Conservation (phyloP, 2,888 invertebrate species). For the Polylopha cassiicola region DNA sequence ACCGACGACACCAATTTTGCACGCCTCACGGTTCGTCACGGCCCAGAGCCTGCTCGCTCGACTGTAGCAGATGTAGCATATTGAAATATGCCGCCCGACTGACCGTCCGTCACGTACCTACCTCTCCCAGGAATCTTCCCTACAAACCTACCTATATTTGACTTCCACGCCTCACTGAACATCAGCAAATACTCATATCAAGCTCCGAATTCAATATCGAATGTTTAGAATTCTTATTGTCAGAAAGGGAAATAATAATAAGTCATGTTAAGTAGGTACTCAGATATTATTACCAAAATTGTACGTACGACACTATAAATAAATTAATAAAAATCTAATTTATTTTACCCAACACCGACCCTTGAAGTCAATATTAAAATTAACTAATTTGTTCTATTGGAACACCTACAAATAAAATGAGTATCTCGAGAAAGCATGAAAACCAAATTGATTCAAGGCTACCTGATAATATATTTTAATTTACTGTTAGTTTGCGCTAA, state of each 20-base stretch:
- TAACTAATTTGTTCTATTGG: conserved; percentile 12
- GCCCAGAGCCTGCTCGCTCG: conserved; percentile 45
- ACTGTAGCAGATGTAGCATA: conserved; percentile 58
- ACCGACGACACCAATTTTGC: conserved; percentile 52
- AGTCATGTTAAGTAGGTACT: conserved; percentile 6
- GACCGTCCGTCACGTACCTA: conserved; percentile 55
- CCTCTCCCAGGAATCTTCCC: conserved; percentile 55
- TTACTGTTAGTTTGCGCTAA: conserved; percentile 30
- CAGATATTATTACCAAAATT: conserved; percentile 13
- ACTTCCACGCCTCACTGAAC: conserved; percentile 51
- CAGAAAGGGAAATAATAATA: conserved; percentile 26
- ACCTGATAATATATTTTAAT: conserved; percentile 9
- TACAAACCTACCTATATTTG: conserved; percentile 61
- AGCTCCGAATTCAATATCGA: conserved; percentile 40
- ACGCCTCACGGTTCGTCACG: conserved; percentile 46
- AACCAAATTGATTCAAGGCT: conserved; percentile 17
- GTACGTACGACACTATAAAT: conserved; percentile 12
- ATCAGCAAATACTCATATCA: conserved; percentile 50
- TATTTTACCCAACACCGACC: conserved; percentile 37
- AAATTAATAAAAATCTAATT: conserved; percentile 18
- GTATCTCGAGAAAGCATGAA: conserved; percentile 45
- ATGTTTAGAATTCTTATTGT: conserved; percentile 28
- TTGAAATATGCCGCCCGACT: conserved; percentile 63
- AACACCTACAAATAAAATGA: conserved; percentile 33
- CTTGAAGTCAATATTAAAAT: conserved; percentile 29